phyloP scores from a whole-genome alignment of 2,888 invertebrate species.

The Euzetes globulus region DNA sequence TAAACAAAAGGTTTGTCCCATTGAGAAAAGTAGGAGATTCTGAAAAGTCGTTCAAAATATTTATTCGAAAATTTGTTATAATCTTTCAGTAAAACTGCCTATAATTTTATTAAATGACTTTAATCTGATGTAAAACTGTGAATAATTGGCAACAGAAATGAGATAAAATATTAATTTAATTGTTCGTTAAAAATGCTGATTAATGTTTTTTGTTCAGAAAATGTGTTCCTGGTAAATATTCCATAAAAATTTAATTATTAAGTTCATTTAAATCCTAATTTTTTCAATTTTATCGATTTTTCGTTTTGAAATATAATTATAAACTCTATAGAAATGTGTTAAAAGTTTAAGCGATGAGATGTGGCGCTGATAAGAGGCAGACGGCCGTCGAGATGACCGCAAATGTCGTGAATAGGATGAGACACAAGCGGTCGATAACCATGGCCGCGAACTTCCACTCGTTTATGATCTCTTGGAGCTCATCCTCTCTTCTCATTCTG shows the following conservation, averaged over 20 bases:
- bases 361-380: conserved; percentile 81
- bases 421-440: conserved; percentile 95
- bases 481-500: conserved; percentile 89
- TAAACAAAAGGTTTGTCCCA: background rate
- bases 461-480: conserved; percentile 79
- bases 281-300: no score
- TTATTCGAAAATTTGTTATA: background rate
- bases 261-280: no score
- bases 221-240: no score
- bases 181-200: no score
- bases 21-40: background rate
- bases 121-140: background rate
- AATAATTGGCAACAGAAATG: no score
- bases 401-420: conserved; percentile 89
- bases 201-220: no score
- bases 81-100: background rate
- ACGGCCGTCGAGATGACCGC: conserved; percentile 86
- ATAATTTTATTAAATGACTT: background rate
- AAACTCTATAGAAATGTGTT: background rate
- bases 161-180: no score
- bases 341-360: conserved; percentile 58
- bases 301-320: no score
- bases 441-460: conserved; percentile 98
- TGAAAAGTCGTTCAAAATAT: background rate
- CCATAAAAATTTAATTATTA: no score